Evolutionary conservation across 2,113 vertebrate genomes (phyloP), one percentile per base, ranked within the genome.

Genomic region (Bucco capensis): DNA sequence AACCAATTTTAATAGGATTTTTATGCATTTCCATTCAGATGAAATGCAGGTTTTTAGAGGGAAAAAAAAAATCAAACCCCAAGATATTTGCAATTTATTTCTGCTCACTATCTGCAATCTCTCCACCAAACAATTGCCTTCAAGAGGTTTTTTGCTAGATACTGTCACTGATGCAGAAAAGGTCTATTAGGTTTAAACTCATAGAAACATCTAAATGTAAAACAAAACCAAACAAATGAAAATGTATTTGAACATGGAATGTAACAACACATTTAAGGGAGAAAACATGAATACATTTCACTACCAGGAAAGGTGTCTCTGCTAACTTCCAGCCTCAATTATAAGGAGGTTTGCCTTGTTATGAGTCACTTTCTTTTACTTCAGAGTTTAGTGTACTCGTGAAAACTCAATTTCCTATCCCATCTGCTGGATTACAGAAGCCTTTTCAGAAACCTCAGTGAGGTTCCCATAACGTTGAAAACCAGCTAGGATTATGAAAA

Each of bases 1-100:
- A 92, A 83, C 61, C 31, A 83, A 58, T 85, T 92, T 93, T 91
- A 89, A 88, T 56, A 46, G 30, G 38, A 66, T 89, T 92, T 92
- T 80, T 88, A 83, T 87, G 38, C 19, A 25, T 88, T 78, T 92
- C 21, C 27, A 64, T 80, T 87, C 71, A 58, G 54, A 88, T 28
- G 30, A 69, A 92, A 91, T 73, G 37, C n/a, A 70, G 11, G 10
- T 65, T 86, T 78, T 90, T 65, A 73, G 54, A 78, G 10, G 1
- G 49, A 51, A 58, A 33, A 50, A 44, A 37, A 33, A 2, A 44
- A 73, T 40, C 33, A 75, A 89, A 91, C 15, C 1, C 16, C 53
- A 91, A 89, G 14, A 54, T 58, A 57, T 23, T 64, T 88, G 33
- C 31, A 79, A 54, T 87, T 72, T 83, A 47, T 78, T 93, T 91